Conservation (phyloP, 2,888 invertebrate genomes). For the Smittia sp. region DNA sequence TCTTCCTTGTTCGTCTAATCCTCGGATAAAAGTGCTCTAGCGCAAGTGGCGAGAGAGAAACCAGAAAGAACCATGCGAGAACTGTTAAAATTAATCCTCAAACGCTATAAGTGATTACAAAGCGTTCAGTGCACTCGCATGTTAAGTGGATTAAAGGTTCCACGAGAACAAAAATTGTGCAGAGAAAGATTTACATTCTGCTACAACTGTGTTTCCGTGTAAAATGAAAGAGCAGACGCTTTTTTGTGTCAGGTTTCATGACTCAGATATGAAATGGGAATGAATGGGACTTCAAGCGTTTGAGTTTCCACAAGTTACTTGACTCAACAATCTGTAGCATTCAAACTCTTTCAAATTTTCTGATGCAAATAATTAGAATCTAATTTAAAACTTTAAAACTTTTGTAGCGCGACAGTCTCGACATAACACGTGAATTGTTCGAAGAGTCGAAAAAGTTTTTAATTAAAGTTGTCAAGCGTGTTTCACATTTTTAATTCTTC, state of each 20-base stretch:
- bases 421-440: too few species aligned
- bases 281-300: too few species aligned
- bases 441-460: neutral
- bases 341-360: too few species aligned
- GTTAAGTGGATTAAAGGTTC: slow-evolving; percentile 37
- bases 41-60: neutral
- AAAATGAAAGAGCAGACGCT: too few species aligned
- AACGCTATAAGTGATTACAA: slow-evolving; percentile 41
- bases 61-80: slow-evolving; percentile 19
- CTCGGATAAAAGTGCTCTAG: neutral
- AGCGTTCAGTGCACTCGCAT: slow-evolving; percentile 34
- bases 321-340: too few species aligned
- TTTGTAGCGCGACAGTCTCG: too few species aligned
- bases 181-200: neutral
- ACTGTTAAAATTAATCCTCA: slow-evolving; percentile 40
- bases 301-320: too few species aligned
- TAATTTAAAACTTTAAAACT: too few species aligned
- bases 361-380: too few species aligned
- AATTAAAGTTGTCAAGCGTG: slow-evolving; percentile 4
- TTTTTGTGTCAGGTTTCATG: too few species aligned
- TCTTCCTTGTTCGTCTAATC: neutral
- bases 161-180: neutral
- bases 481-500: neutral
- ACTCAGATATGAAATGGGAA: neutral
- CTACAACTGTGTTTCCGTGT: neutral